Conservation (phyloP, 2,888 invertebrate genomes). For the Apoderus coryli region DNA sequence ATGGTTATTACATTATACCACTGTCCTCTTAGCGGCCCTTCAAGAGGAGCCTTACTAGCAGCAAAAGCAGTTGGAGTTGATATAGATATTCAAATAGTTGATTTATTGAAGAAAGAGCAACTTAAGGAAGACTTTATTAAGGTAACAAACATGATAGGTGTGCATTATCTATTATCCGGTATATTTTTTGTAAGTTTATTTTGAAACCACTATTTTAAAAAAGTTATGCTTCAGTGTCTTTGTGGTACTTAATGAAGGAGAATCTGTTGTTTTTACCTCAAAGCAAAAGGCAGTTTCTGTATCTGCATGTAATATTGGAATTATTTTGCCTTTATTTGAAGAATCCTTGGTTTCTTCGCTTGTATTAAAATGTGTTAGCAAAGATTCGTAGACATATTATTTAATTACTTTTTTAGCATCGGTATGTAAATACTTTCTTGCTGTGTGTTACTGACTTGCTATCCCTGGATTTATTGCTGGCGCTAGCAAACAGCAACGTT, state of each 20-base stretch:
- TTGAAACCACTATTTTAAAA: constrained; percentile 5
- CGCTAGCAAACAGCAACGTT: too few relatives aligned
- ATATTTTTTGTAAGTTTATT: constrained; percentile 7
- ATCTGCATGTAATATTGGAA: too few relatives aligned
- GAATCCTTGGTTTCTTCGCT: too few relatives aligned
- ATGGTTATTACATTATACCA: constrained; percentile 43
- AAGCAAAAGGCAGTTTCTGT: too few relatives aligned
- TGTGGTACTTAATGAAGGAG: constrained; percentile 4
- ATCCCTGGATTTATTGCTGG: too few relatives aligned
- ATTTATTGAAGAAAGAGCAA: constrained; percentile 45
- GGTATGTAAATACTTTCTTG: too few relatives aligned
- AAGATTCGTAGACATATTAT: too few relatives aligned
- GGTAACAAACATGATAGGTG: constrained; percentile 20
- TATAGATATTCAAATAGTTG: constrained; percentile 36
- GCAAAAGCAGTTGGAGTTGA: constrained; percentile 43
- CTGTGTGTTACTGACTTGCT: not conserved
- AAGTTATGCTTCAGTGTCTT: not conserved
- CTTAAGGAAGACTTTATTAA: constrained; percentile 37
- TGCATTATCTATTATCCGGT: not conserved
- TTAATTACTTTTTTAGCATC: too few relatives aligned
- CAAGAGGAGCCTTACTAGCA: constrained; percentile 43
- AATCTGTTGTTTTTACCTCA: too few relatives aligned
- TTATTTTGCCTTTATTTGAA: too few relatives aligned
- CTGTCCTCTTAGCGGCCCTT: constrained; percentile 45
- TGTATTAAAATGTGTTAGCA: too few relatives aligned